These are phyloP conservation scores for Pseudochirops corinnae DNA, from an alignment of 2,797 vertebrate genomes.

Conservation along the genomic window DNA sequence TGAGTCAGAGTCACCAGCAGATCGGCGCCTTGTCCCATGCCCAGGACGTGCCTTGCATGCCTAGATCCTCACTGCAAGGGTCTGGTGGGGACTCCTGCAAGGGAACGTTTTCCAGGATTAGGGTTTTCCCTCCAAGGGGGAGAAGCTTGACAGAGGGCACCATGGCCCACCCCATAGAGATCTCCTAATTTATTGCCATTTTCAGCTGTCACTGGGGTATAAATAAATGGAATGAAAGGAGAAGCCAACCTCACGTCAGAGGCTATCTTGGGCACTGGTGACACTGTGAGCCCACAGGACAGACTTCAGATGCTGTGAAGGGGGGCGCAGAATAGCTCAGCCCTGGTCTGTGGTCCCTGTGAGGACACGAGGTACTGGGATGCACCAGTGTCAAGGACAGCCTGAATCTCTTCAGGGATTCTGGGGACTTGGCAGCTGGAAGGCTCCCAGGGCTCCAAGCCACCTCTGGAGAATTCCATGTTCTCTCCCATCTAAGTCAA, in stretches of 20 bases:
- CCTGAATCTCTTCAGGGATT: not conserved
- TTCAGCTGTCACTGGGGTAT: conserved; percentile 59
- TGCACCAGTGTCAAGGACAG: not conserved
- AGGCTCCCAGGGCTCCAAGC: not conserved
- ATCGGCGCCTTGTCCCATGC: not conserved
- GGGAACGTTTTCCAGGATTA: not conserved
- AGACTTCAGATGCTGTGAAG: not conserved
- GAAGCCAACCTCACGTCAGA: not conserved
- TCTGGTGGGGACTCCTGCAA: not conserved
- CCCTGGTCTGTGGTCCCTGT: fast-evolving
- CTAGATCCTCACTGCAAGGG: not conserved
- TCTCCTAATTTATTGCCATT: not conserved
- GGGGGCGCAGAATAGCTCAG: conserved; percentile 36
- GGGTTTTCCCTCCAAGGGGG: not conserved
- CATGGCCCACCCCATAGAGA: not conserved
- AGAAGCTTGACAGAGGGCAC: not conserved
- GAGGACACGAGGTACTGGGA: not conserved
- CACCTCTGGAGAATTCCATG: not conserved
- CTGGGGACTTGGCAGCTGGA: not conserved
- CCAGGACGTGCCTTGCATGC: not conserved
- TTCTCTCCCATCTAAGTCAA: not conserved
- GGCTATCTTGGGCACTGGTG: conserved; percentile 52
- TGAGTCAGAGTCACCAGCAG: not conserved
- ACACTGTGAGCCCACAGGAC: conserved; percentile 2
- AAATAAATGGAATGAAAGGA: conserved; percentile 49